phyloP scores from a whole-genome alignment of 2,797 vertebrate species.

The Erpetoichthys calabaricus region DNA sequence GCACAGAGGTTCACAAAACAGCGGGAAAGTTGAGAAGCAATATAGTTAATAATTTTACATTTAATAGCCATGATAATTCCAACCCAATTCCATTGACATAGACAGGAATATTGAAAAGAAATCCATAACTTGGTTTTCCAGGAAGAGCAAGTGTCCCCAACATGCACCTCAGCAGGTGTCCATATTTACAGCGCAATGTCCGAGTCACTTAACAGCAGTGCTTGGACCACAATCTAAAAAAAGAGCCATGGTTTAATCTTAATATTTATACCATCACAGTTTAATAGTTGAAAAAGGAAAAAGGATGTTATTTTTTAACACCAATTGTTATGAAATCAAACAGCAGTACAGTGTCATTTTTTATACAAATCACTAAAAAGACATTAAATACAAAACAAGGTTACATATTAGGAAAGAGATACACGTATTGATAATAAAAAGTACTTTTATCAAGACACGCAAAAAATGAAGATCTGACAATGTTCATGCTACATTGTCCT shows the following conservation, averaged over 20 bases:
- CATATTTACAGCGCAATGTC: no score
- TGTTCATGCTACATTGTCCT: constrained; percentile 2
- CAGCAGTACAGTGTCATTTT: constrained; percentile 33
- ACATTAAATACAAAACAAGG: constrained; percentile 43
- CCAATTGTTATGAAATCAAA: constrained; percentile 29
- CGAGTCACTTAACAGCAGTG: neutral
- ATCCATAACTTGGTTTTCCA: no score
- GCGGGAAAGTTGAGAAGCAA: no score
- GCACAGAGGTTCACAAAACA: no score
- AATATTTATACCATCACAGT: constrained; percentile 29
- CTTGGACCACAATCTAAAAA: neutral
- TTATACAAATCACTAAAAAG: constrained; percentile 46
- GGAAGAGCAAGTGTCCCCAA: no score
- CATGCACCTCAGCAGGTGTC: no score
- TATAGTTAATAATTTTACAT: no score
- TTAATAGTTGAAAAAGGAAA: constrained; percentile 39
- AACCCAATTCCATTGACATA: no score
- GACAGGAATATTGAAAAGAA: no score
- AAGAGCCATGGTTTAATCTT: neutral
- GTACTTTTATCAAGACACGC: neutral
- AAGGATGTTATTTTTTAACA: constrained; percentile 21
- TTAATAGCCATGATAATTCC: no score
- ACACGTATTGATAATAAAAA: constrained; percentile 8
- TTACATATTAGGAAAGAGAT: constrained; percentile 22
- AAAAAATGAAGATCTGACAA: neutral